Conservation (phyloP, 2,888 invertebrate species). For the Mesochorus sp. region DNA sequence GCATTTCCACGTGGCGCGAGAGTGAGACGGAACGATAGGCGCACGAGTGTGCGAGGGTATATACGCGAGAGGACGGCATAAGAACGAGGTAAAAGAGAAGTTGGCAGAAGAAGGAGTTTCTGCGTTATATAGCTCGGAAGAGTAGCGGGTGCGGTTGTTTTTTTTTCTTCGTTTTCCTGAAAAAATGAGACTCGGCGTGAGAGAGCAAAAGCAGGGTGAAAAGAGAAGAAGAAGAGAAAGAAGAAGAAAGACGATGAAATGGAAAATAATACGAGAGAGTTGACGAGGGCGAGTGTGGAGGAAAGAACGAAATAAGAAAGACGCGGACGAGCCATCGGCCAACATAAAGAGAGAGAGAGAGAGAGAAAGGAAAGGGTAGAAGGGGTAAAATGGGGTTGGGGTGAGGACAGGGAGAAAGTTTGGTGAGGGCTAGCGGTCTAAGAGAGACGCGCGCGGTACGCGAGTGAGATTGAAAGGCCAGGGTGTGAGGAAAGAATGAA, state of each 20-base stretch:
- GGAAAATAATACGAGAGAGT: too few relatives aligned
- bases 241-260: too few relatives aligned
- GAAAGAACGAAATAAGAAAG: constrained; percentile 27
- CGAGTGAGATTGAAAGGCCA: constrained; percentile 40
- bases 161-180: neutral
- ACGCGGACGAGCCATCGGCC: constrained; percentile 22
- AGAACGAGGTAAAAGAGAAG: neutral
- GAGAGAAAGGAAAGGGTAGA: neutral
- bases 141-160: constrained; percentile 18
- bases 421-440: neutral
- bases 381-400: neutral
- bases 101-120: constrained; percentile 14
- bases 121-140: constrained; percentile 19
- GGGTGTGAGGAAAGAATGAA: constrained; percentile 14
- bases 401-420: constrained; percentile 4
- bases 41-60: neutral
- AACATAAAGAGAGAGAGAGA: neutral
- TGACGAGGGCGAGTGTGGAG: neutral
- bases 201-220: constrained; percentile 2
- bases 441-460: constrained; percentile 24
- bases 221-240: neutral
- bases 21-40: neutral
- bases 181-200: neutral
- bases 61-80: neutral
- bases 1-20: too few relatives aligned